phyloP scores from a whole-genome alignment of 2,113 vertebrate genomes.

The Pavo muticus region DNA sequence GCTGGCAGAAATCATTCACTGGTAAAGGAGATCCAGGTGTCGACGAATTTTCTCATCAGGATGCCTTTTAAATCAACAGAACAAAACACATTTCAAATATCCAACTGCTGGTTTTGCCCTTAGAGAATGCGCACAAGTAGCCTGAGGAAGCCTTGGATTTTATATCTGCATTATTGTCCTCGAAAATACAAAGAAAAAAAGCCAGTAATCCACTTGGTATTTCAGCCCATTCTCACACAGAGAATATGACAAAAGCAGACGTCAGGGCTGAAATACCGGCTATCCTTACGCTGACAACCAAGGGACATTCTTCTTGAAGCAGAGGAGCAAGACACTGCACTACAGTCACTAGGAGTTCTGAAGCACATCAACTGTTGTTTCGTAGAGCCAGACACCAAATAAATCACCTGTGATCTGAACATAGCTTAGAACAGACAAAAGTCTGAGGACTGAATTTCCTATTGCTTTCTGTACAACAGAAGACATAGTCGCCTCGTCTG shows the following conservation, averaged over 20 bases:
- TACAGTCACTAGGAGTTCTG: background rate
- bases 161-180: background rate
- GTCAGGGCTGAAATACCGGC: background rate
- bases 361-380: background rate
- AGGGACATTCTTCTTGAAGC: background rate
- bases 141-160: background rate
- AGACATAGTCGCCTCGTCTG: background rate
- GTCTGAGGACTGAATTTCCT: background rate
- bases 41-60: background rate
- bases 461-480: background rate
- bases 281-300: background rate
- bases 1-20: background rate
- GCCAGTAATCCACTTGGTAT: background rate
- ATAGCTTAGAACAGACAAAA: background rate
- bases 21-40: background rate
- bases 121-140: background rate
- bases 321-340: background rate
- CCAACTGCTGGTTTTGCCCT: fast-evolving
- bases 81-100: background rate
- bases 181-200: background rate
- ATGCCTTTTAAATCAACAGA: background rate
- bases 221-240: background rate
- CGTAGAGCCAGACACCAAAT: background rate
- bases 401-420: background rate
- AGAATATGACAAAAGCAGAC: background rate